These are phyloP conservation scores for Colistium nudipinnis DNA, from an alignment of 2,113 vertebrate genomes.

Conservation along the genomic window DNA sequence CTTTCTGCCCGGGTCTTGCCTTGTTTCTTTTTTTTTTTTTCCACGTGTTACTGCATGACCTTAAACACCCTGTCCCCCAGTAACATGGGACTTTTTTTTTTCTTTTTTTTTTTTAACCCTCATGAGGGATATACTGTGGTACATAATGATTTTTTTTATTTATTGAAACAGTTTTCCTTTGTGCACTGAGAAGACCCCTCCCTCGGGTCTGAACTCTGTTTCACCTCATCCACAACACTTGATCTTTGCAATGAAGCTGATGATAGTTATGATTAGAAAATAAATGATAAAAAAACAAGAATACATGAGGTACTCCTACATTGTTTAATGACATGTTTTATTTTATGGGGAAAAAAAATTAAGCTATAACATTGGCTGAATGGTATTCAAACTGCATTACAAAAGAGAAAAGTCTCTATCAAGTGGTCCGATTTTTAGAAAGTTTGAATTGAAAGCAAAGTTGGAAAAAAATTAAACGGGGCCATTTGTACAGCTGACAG, in stretches of 20 bases:
- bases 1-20: slow-evolving; percentile 13
- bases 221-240: slow-evolving; percentile 63
- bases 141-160: slow-evolving; percentile 67
- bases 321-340: slow-evolving; percentile 71
- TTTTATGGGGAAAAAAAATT: slow-evolving; percentile 59
- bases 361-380: slow-evolving; percentile 70
- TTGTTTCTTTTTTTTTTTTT: slow-evolving; percentile 34
- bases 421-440: slow-evolving; percentile 57
- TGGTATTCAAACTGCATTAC: slow-evolving; percentile 72
- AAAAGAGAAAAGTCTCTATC: slow-evolving; percentile 66
- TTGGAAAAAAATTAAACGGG: slow-evolving; percentile 10
- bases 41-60: slow-evolving; percentile 54
- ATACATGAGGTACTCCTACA: not conserved
- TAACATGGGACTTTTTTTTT: slow-evolving; percentile 2
- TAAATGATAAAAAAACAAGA: slow-evolving; percentile 34
- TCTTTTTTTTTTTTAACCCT: slow-evolving; percentile 1
- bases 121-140: slow-evolving; percentile 57
- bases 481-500: slow-evolving; percentile 37
- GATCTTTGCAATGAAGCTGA: slow-evolving; percentile 64
- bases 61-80: not conserved
- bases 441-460: slow-evolving; percentile 16
- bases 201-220: slow-evolving; percentile 50
- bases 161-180: slow-evolving; percentile 75
- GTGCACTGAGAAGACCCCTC: slow-evolving; percentile 72
- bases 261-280: slow-evolving; percentile 59